Evolutionary conservation across 2,113 vertebrate species (phyloP), one percentile per base, ranked within the genome.

Genomic region (Catharus fuscescens): DNA sequence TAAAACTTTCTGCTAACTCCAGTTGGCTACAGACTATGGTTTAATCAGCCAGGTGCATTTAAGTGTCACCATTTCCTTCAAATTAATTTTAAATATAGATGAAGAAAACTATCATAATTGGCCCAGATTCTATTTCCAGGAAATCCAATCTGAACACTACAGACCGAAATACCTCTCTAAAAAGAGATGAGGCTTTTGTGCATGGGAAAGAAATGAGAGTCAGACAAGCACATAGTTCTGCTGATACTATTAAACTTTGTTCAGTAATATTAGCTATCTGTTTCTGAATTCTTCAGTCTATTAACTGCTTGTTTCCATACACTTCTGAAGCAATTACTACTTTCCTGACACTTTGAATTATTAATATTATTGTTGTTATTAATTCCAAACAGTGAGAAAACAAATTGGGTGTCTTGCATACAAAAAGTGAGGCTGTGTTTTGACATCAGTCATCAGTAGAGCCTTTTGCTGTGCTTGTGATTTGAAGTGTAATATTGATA

Each of bases 11-110:
- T 85, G 42, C 62, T 91, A 87, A 69, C 36, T 73, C 72, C 65
- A 89, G 56, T 48, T 0, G 0, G 57, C 64, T 91, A 31, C 26
- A 65, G 69, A 52, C 48, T 54, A 29, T 17, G 32, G 72, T 95
- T 96, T 71, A 96, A 87, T 87, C 57, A 81, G n/a, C 48, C 59
- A 92, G 78, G 85, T 90, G 61, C 5, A 2, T 87, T 91, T 91
- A 71, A 67, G 53, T 57, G n/a, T 93, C 59, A 91, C 61, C 16
- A 64, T 85, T 85, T 91, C 87, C 53, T 85, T 81, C 79, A 84
- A 92, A 84, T 74, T 84, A 38, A 76, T 90, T 87, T 93, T 67
- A 94, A 96, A 93, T 85, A 82, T 40, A 71, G 61, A 64, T 72
- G 36, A 84, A 84, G 15, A 90, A 84, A 94, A 87, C 76, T 16